Percentiles rank a stretch among this genome's conserved stretches.
Evolutionary conservation across 2,888 invertebrate species (phyloP).

Genomic region (Neoaliturus tenellus): DNA sequence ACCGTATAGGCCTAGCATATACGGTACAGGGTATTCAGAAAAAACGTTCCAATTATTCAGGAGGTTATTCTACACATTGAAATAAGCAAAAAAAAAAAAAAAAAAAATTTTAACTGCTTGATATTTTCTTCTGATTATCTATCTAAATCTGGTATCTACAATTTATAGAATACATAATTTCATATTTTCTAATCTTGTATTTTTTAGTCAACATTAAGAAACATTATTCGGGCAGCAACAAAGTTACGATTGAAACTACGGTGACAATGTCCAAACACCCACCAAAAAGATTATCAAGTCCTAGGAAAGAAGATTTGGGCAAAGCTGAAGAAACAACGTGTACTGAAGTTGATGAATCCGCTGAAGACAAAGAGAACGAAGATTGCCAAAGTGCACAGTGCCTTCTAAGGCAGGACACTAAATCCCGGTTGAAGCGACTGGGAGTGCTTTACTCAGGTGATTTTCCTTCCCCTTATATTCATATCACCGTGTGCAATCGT

Average conservation of each 20-base stretch:
- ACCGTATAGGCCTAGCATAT: too few relatives aligned
- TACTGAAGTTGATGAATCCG: constrained; percentile 15
- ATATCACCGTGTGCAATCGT: too few relatives aligned
- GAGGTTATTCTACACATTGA: too few relatives aligned
- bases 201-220: constrained; percentile 7
- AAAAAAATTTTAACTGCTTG: too few relatives aligned
- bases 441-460: constrained; percentile 87
- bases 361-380: constrained; percentile 46
- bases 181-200: background rate
- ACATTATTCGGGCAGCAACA: constrained; percentile 35
- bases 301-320: background rate
- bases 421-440: constrained; percentile 77
- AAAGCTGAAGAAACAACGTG: background rate
- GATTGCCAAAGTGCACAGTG: background rate
- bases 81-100: too few relatives aligned
- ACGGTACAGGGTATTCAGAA: too few relatives aligned
- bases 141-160: too few relatives aligned
- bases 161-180: too few relatives aligned
- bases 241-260: constrained; percentile 52
- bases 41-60: too few relatives aligned
- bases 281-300: background rate
- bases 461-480: too few relatives aligned
- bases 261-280: constrained; percentile 45
- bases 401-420: constrained; percentile 54
- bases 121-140: too few relatives aligned